Evolutionary conservation across 2,797 vertebrate genomes (phyloP).

Genomic region (Botia almorhae): DNA sequence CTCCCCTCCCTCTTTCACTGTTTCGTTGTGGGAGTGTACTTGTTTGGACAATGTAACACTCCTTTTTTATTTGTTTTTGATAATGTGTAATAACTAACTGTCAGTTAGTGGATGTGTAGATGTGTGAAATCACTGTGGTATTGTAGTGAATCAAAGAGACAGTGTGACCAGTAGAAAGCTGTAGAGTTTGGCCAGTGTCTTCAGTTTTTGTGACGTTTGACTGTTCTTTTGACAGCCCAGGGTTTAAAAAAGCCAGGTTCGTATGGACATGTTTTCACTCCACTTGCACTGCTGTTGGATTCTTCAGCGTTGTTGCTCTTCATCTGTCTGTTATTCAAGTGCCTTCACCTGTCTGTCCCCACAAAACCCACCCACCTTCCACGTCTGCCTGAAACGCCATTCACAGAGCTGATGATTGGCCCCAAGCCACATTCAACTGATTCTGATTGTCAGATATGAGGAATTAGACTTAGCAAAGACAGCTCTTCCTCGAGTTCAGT

Average conservation of each 20-base stretch:
- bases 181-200: slow-evolving; percentile 97
- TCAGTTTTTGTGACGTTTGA: slow-evolving; percentile 99
- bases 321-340: slow-evolving; percentile 73
- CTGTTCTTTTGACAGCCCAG: slow-evolving; percentile 99
- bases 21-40: slow-evolving; percentile 82
- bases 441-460: slow-evolving; percentile 23
- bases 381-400: slow-evolving; percentile 45
- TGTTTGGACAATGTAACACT: slow-evolving; percentile 76
- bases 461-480: slow-evolving; percentile 14
- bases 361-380: slow-evolving; percentile 72
- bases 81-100: slow-evolving; percentile 49
- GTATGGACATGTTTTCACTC: slow-evolving; percentile 99
- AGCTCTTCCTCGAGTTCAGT: background rate
- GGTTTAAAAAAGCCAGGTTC: slow-evolving; percentile 99
- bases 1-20: slow-evolving; percentile 76
- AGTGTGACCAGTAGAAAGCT: slow-evolving; percentile 87
- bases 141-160: slow-evolving; percentile 63
- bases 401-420: slow-evolving; percentile 11
- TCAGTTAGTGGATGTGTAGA: slow-evolving; percentile 55
- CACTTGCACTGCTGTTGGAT: slow-evolving; percentile 99
- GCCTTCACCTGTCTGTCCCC: slow-evolving; percentile 73
- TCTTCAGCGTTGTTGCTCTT: slow-evolving; percentile 92
- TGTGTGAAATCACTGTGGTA: slow-evolving; percentile 56
- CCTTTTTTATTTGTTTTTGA: slow-evolving; percentile 70
- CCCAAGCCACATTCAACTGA: background rate